phyloP scores from a whole-genome alignment of 1,140 invertebrate genomes.

The Bicyclus anynana region DNA sequence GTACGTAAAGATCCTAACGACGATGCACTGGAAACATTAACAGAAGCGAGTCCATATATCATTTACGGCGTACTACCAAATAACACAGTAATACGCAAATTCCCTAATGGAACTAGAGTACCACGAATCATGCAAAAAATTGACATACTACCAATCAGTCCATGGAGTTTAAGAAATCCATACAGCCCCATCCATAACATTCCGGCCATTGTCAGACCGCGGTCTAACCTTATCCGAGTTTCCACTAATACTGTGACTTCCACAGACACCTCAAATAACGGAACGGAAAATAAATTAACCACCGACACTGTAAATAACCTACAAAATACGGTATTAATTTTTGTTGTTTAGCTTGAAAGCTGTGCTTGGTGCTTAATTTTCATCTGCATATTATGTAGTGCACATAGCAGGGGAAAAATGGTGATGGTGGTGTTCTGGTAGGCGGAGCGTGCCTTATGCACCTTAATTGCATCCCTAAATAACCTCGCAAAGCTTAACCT shows the following conservation, averaged over 20 bases:
- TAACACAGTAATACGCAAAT: conserved; percentile 84
- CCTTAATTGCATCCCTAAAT: conserved; percentile 42
- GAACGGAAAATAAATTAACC: conserved; percentile 69
- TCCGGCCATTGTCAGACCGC: conserved; percentile 76
- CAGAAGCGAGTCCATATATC: conserved; percentile 82
- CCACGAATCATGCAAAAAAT: conserved; percentile 80
- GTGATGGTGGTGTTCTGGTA: conserved; percentile 38
- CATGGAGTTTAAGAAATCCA: conserved; percentile 76
- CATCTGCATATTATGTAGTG: conserved; percentile 30
- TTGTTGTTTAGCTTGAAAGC: conserved; percentile 70
- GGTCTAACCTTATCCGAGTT: conserved; percentile 74
- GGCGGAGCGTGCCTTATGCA: conserved; percentile 55
- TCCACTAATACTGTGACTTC: conserved; percentile 76
- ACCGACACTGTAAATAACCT: conserved; percentile 77
- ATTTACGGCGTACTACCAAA: conserved; percentile 85
- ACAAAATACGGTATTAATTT: conserved; percentile 73
- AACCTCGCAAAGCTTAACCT: conserved; percentile 60
- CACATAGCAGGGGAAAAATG: conserved; percentile 25
- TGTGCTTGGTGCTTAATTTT: conserved; percentile 53
- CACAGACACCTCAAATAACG: conserved; percentile 70
- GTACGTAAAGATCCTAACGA: conserved; percentile 84
- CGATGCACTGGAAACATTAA: conserved; percentile 80
- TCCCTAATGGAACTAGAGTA: conserved; percentile 85
- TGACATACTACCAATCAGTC: conserved; percentile 77
- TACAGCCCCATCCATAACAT: conserved; percentile 77